phyloP scores from a whole-genome alignment of 2,888 invertebrate species.

The Watsonalla binaria region DNA sequence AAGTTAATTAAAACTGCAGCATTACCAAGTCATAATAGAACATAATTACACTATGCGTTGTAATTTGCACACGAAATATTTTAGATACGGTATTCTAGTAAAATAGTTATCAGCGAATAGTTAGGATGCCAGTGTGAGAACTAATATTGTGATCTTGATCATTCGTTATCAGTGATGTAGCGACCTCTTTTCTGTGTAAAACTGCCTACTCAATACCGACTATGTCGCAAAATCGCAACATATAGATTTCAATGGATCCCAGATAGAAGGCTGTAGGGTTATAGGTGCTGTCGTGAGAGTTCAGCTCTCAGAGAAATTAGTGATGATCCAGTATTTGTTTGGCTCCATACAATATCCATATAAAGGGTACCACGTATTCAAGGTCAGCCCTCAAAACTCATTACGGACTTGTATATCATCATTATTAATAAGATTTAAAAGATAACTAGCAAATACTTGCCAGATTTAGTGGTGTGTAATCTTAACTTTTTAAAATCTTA shows the following conservation, averaged over 20 bases:
- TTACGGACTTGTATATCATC: background rate
- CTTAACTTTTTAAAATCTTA: too few relatives aligned
- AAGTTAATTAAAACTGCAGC: conserved; percentile 2
- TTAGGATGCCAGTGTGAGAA: conserved; percentile 29
- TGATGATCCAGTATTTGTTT: too few relatives aligned
- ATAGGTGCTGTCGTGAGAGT: too few relatives aligned
- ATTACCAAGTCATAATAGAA: background rate
- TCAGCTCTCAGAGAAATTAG: too few relatives aligned
- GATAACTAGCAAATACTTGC: too few relatives aligned
- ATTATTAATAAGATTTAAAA: background rate
- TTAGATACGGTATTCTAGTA: conserved; percentile 46
- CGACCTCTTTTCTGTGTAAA: conserved; percentile 30
- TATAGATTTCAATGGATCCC: too few relatives aligned
- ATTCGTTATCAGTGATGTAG: conserved; percentile 29
- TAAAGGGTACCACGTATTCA: too few relatives aligned
- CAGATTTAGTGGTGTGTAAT: too few relatives aligned
- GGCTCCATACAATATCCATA: too few relatives aligned
- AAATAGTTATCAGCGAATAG: conserved; percentile 37
- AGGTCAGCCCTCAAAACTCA: too few relatives aligned
- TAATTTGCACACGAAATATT: conserved; percentile 53
- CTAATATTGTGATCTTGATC: conserved; percentile 26
- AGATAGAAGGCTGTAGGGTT: too few relatives aligned
- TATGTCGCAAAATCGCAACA: background rate
- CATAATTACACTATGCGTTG: conserved; percentile 30
- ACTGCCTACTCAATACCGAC: conserved; percentile 9